Conservation (phyloP, 2,113 vertebrate species). For the Balaeniceps rex region DNA sequence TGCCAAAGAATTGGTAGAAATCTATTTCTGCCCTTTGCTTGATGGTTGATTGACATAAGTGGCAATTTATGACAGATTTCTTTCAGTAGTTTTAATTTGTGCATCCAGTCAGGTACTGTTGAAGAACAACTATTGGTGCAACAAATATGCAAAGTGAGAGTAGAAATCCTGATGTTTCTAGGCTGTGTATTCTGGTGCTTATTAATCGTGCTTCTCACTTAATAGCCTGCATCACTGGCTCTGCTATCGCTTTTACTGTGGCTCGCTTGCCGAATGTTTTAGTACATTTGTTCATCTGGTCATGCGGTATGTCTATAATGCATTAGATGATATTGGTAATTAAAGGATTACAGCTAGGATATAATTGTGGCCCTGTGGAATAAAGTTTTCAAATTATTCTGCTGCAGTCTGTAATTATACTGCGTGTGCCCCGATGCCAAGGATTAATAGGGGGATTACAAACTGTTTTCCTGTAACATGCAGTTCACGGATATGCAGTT, state of each 20-base stretch:
- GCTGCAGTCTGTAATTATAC: conserved; percentile 37
- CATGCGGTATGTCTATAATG: not conserved
- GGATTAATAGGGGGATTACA: conserved; percentile 58
- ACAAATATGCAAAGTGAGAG: not conserved
- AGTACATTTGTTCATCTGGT: not conserved
- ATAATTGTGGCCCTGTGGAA: conserved; percentile 54
- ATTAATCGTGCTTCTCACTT: not conserved
- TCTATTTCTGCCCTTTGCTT: not conserved
- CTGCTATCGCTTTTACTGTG: not conserved
- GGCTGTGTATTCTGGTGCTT: not conserved
- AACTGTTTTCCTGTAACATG: not conserved
- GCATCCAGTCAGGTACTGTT: not conserved
- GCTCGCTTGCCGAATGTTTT: not conserved
- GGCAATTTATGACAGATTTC: not conserved
- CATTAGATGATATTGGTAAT: conserved; percentile 59
- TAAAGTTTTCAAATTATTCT: conserved; percentile 57
- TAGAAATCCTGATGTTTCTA: not conserved
- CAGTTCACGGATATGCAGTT: not conserved
- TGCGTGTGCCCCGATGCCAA: conserved; percentile 5
- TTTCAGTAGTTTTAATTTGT: not conserved
- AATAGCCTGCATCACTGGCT: not conserved
- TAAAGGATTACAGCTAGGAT: conserved; percentile 62
- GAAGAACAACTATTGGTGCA: not conserved
- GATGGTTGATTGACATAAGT: not conserved
- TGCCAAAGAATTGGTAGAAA: not conserved